Base-by-base conservation (phyloP, 2,888 invertebrate genomes). In the Latrodectus elegans region DNA sequence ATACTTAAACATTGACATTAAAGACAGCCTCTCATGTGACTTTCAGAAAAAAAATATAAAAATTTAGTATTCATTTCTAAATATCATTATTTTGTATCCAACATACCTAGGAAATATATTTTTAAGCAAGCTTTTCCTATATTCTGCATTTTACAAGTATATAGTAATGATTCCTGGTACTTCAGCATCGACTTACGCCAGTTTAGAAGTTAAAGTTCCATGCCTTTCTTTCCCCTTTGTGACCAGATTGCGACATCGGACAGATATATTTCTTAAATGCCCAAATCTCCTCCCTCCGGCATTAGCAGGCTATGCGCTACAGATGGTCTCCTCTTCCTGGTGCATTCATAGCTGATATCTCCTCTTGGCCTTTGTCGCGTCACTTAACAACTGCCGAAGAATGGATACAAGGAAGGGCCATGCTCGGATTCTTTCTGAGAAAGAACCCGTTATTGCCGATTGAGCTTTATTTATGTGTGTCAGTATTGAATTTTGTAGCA, bases 321-420 rank as follows among this genome's bases (percentile, higher is more conserved):
- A 60, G 60, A 60, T n/a, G 60, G 14, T 15, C 60, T 15, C 60
- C 12, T 71, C 80, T 60, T 64, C 64, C 72, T n/a, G 14, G 71
- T 80, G 72, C 80, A 72, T 72, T 72, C 72, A 64, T 78, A 64
- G 70, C 49, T 72, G 53, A 72, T 80, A 80, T 80, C 80, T 72
- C n/a, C n/a, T 22, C 80, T 60, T 72, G 64, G 60, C 64, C 72
- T 64, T 71, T 80, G 80, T 80, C 64, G 72, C 17, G 72, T 17
- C 60, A 17, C 10, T 38, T 72, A 72, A 80, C 80, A 60, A 49
- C 72, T 60, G 55, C 60, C 38, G 60, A 80, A 38, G 72, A 80
- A 80, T 80, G 64, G 72, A 53, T 60, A 22, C 67, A 68, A 68
- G 72, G n/a, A 49, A 22, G 64, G 17, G 11, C 22, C 72, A 64